Conservation (phyloP, 2,797 vertebrate species). For the Tapirus indicus region DNA sequence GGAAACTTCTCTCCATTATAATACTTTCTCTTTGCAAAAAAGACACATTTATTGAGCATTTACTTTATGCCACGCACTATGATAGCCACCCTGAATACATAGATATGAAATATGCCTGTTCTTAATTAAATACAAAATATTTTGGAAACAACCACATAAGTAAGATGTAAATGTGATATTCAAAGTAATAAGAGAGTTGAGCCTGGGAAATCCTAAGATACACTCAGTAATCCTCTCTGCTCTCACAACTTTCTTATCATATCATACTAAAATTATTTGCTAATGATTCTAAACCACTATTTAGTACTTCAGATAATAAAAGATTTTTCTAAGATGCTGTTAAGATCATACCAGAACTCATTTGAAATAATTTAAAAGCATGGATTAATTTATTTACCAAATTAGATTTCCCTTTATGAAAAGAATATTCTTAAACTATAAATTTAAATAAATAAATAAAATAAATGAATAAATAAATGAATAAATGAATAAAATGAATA, state of each 20-base stretch:
- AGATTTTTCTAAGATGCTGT: background rate
- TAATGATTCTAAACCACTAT: background rate
- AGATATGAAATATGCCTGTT: background rate
- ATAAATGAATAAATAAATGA: too few species aligned
- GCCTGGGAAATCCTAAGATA: background rate
- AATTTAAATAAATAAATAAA: too few species aligned
- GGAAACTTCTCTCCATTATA: background rate
- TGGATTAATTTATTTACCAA: background rate
- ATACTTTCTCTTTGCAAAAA: background rate
- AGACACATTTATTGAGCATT: background rate
- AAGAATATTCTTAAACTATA: background rate
- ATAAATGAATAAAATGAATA: too few species aligned
- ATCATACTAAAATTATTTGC: background rate
- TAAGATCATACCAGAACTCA: background rate
- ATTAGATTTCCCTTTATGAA: background rate
- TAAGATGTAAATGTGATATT: background rate
- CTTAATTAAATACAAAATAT: background rate
- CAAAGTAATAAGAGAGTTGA: background rate
- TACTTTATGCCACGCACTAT: background rate
- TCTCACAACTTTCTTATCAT: background rate
- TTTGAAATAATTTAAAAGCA: background rate
- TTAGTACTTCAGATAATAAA: background rate
- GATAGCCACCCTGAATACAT: background rate
- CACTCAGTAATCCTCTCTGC: background rate
- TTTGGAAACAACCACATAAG: background rate